These are phyloP conservation scores for Rotaria socialis DNA, from an alignment of 2,888 invertebrate genomes.

Conservation along the genomic window DNA sequence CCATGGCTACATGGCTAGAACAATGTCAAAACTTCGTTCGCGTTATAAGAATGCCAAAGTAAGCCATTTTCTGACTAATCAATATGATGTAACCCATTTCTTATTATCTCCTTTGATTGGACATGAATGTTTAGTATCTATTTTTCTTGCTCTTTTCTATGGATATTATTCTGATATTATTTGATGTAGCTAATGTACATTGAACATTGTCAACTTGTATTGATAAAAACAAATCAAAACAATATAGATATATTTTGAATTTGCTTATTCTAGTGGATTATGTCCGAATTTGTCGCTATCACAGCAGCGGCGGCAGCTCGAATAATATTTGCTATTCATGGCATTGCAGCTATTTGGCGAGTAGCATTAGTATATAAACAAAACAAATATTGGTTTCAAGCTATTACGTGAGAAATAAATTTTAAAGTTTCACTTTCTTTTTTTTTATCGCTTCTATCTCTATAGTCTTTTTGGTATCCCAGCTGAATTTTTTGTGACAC, in stretches of 20 bases:
- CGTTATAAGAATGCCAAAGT: not conserved
- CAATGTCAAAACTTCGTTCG: not conserved
- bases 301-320: constrained; percentile 70
- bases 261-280: constrained; percentile 58
- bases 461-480: constrained; percentile 69
- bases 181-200: not conserved
- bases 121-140: not conserved
- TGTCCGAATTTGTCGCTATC: constrained; percentile 73
- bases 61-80: not conserved
- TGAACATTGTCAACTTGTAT: not conserved
- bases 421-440: not conserved
- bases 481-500: constrained; percentile 80
- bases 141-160: not conserved
- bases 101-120: not conserved
- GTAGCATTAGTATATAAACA: constrained; percentile 73
- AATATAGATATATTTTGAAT: too few relatives aligned
- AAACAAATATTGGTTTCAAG: constrained; percentile 74
- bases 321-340: constrained; percentile 76
- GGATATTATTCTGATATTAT: not conserved
- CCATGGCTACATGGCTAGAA: not conserved
- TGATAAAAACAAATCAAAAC: too few relatives aligned
- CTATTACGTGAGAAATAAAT: constrained; percentile 65
- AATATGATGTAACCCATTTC: not conserved
- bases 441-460: too few relatives aligned
- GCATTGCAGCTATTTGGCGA: constrained; percentile 82